A percentile compares a stretch with the other conserved stretches of the same genome.
phyloP scores from a whole-genome alignment of 2,797 vertebrate genomes.

The Carapus acus region DNA sequence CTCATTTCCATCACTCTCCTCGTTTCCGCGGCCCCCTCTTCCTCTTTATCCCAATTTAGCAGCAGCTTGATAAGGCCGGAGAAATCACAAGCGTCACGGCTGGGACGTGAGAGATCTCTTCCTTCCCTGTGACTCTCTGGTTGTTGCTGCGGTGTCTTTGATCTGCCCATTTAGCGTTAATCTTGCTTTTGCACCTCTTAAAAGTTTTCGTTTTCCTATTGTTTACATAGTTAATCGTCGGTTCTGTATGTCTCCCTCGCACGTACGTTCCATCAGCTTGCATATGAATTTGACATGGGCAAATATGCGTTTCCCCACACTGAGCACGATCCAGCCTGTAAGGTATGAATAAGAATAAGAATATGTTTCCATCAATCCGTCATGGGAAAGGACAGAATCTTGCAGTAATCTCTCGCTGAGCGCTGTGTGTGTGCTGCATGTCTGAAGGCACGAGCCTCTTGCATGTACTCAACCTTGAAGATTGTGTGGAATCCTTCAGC shows the following conservation, averaged over 20 bases:
- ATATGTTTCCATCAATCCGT: no score
- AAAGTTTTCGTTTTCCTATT: no score
- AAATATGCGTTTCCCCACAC: neutral
- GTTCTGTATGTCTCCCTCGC: no score
- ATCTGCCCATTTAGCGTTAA: constrained; percentile 25
- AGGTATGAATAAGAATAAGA: neutral
- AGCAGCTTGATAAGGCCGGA: constrained; percentile 57
- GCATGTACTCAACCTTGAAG: constrained; percentile 7
- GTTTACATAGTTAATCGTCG: no score
- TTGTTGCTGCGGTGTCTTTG: constrained; percentile 28
- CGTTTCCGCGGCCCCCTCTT: constrained; percentile 5
- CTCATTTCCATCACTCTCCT: constrained; percentile 20
- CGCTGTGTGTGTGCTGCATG: neutral
- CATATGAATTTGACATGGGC: no score
- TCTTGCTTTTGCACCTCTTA: no score
- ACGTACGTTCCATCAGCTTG: no score
- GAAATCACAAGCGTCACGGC: constrained; percentile 42
- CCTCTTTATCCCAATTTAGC: constrained; percentile 58
- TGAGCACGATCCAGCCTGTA: no score
- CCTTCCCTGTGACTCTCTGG: constrained; percentile 27
- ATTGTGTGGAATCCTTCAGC: neutral
- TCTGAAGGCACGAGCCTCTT: neutral
- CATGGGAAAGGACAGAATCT: no score
- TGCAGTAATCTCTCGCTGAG: neutral
- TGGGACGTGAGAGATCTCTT: constrained; percentile 34